Evolutionary conservation across 2,797 vertebrate species (phyloP), one percentile per base, ranked within the genome.

Genomic region (Karalla daura): DNA sequence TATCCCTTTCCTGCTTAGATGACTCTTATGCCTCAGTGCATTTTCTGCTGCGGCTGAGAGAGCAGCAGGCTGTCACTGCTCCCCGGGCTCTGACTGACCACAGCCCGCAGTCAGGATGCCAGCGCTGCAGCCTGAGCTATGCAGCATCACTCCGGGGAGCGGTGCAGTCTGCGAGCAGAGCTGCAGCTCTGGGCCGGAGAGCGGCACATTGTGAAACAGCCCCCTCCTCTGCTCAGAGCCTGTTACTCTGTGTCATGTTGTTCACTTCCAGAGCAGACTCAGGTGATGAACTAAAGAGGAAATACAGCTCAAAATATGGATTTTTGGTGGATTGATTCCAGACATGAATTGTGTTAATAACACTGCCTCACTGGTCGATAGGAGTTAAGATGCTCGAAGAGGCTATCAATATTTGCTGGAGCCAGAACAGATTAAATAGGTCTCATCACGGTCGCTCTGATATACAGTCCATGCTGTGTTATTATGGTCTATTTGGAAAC

Each of bases 11-110:
- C 47, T 65, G 67, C 71, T 63, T 71, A 14, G 54, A 69, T 74
- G 61, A 65, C 36, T 64, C 45, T 74, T 35, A 30, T 44, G 64
- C 77, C 68, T 62, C 76, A 65, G 44, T 81, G 72, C 44, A 18
- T 62, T 61, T 60, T 51, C 65, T 66, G 55, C 37, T 83, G 70
- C 30, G 74, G 85, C 82, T 84, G 81, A 89, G 76, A 85, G 82
- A 85, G 76, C 88, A 84, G 81, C 88, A 86, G 85, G 76, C 81
- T 87, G 90, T 89, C 88, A 85, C 70, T 66, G 77, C 83, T 87
- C 86, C 82, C 85, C 76, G 75, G 84, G 84, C 86, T 85, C 77
- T 55, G 78, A 79, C 86, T 89, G 89, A 90, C 91, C 86, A 78
- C 81, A 73, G 74, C 81, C 88, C 81, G 67, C 51, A 72, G 80